phyloP scores from a whole-genome alignment of 37 sponge, comb jelly and placozoan species.

The Eunapius fragilis region DNA sequence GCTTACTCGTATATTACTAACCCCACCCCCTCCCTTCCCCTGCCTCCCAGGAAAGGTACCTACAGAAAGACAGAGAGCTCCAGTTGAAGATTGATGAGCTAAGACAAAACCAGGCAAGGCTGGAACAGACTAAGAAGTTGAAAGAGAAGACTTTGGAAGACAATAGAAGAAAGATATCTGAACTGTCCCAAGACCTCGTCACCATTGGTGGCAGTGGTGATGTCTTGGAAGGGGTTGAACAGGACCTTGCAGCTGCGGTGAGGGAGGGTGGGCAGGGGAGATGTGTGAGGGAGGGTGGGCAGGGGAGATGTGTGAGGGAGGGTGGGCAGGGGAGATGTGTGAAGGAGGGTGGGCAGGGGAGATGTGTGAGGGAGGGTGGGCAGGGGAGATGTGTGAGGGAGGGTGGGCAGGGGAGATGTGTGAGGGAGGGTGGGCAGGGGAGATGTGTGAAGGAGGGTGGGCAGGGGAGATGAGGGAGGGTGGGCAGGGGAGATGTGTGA shows the following conservation, averaged over 20 bases:
- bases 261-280: neutral
- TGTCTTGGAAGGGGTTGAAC: slow-evolving; percentile 48
- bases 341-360: too few species aligned
- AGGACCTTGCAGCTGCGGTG: slow-evolving; percentile 54
- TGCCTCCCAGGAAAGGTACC: slow-evolving; percentile 20
- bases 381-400: too few species aligned
- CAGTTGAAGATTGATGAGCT: slow-evolving; percentile 49
- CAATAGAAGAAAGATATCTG: slow-evolving; percentile 26
- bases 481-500: too few species aligned
- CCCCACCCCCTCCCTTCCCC: neutral
- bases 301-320: neutral
- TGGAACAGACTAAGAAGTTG: slow-evolving; percentile 49
- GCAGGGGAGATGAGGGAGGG: too few species aligned
- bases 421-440: too few species aligned
- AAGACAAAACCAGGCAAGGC: slow-evolving; percentile 46
- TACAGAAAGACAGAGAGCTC: slow-evolving; percentile 28
- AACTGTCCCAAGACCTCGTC: slow-evolving; percentile 16
- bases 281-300: neutral
- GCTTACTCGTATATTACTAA: too few species aligned
- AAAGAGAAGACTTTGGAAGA: slow-evolving; percentile 49
- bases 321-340: too few species aligned
- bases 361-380: too few species aligned
- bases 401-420: too few species aligned
- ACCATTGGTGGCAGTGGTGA: slow-evolving; percentile 40
- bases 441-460: too few species aligned